Conservation (phyloP, 2,113 vertebrate genomes). For the Amblyopsis rosae region DNA sequence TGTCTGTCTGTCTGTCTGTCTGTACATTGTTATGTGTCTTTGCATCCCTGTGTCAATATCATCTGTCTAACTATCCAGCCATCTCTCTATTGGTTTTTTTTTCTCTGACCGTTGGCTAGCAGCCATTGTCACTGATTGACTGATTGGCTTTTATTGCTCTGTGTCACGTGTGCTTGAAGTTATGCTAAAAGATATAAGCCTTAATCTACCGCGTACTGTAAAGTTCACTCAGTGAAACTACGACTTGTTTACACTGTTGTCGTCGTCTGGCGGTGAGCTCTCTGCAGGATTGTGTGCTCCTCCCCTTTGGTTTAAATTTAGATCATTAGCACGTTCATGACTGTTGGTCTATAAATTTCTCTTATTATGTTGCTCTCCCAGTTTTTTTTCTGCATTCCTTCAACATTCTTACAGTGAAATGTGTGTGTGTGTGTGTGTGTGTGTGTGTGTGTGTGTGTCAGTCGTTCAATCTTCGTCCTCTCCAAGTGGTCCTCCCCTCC, state of each 20-base stretch:
- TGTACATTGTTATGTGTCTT: neutral
- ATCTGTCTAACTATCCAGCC: neutral
- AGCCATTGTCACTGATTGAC: neutral
- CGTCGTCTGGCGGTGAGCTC: neutral
- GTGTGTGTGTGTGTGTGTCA: conserved; percentile 51
- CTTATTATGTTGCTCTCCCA: too few species aligned
- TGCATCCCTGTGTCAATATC: neutral
- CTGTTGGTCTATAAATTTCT: neutral
- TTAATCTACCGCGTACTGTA: neutral
- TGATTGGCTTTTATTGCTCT: neutral
- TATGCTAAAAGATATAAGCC: neutral
- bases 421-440: neutral
- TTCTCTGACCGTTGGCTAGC: neutral
- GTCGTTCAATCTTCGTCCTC: conserved; percentile 87
- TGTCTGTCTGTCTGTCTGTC: neutral
- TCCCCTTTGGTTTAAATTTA: too few species aligned
- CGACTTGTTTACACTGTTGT: neutral
- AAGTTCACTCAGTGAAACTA: too few species aligned
- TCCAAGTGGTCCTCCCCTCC: conserved; percentile 89
- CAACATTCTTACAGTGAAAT: neutral
- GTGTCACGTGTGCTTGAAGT: neutral
- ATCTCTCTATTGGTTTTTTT: too few species aligned
- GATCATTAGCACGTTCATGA: neutral
- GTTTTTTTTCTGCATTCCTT: neutral
- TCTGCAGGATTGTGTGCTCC: too few species aligned